These are phyloP conservation scores for Tretioscincus oriximinensis DNA, from an alignment of 2,113 vertebrate genomes.

Conservation along the genomic window DNA sequence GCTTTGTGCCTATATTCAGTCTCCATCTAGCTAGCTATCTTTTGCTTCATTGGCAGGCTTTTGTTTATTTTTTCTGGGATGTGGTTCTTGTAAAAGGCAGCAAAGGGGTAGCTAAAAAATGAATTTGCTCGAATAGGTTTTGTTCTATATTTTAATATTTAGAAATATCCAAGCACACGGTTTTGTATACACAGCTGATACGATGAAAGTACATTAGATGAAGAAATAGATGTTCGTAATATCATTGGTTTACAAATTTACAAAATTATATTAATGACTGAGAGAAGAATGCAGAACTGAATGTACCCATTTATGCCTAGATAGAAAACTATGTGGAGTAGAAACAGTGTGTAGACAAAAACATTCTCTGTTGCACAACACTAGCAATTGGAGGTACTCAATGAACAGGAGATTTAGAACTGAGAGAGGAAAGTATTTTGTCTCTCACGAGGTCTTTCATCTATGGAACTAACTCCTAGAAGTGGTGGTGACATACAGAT, in stretches of 20 bases:
- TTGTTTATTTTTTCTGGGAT: not conserved
- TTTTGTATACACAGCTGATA: no score
- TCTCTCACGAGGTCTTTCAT: no score
- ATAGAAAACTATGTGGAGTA: no score
- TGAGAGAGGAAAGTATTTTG: no score
- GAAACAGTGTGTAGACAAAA: no score
- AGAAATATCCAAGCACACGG: not conserved
- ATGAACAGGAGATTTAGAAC: no score
- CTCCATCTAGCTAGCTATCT: not conserved
- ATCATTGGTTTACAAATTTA: not conserved
- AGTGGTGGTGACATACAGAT: no score
- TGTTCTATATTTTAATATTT: not conserved
- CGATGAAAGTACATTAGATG: not conserved
- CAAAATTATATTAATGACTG: not conserved
- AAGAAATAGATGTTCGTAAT: not conserved
- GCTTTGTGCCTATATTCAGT: fast-evolving
- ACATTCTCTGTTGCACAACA: no score
- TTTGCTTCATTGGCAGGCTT: not conserved
- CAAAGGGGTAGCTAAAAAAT: not conserved
- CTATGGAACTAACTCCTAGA: no score
- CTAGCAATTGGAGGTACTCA: no score
- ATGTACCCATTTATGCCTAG: not conserved
- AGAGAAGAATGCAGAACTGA: not conserved
- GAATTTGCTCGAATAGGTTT: not conserved
- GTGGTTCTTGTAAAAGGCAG: not conserved